phyloP scores from a whole-genome alignment of 2,113 vertebrate genomes.

The Hemiscyllium ocellatum region DNA sequence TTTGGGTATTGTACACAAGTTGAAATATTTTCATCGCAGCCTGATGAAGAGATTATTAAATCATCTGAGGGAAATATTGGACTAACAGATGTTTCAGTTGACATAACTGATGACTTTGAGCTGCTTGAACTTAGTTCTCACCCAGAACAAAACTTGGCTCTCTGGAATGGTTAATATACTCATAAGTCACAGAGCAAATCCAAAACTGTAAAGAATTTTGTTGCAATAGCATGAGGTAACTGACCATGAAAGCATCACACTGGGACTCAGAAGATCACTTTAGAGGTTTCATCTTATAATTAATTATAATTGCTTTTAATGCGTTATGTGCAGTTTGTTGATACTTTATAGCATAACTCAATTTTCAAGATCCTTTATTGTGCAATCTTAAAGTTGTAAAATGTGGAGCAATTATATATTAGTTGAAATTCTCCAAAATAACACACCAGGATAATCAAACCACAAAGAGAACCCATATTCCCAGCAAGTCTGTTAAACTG shows the following conservation, averaged over 20 bases:
- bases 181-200: not conserved
- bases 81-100: slow-evolving; percentile 15
- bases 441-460: not conserved
- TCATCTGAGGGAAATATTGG: not conserved
- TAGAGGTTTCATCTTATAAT: not conserved
- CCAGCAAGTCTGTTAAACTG: not conserved
- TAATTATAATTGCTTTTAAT: not conserved
- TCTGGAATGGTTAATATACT: not conserved
- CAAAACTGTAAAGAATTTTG: not conserved
- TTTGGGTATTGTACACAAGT: slow-evolving; percentile 14
- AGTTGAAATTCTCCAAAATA: not conserved
- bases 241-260: not conserved
- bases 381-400: not conserved
- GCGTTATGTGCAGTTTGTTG: not conserved
- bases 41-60: slow-evolving; percentile 13
- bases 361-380: not conserved
- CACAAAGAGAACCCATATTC: not conserved
- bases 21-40: not conserved
- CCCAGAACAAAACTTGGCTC: not conserved
- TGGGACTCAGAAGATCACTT: not conserved
- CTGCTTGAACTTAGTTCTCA: slow-evolving; percentile 3
- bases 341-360: not conserved
- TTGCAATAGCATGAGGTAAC: not conserved
- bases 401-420: not conserved
- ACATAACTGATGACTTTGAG: not conserved